Conservation (phyloP, 23 tunicate genomes). For the Clavelina lepadiformis region DNA sequence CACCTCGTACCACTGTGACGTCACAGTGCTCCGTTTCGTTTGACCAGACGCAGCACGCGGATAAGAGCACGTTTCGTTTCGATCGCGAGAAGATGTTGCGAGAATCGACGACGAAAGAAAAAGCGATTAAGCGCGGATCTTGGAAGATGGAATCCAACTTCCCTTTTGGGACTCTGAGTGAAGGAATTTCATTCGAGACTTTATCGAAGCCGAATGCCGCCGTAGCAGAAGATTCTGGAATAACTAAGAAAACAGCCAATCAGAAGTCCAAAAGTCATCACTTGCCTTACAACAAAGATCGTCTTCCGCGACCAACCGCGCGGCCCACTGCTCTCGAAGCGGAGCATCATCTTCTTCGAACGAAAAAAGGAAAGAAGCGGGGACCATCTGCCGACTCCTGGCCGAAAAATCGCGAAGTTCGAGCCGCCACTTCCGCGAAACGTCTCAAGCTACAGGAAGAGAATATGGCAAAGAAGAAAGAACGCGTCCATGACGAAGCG, state of each 20-base stretch:
- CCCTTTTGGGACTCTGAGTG: constrained; percentile 27
- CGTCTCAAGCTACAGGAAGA: constrained; percentile 7
- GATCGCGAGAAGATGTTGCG: constrained; percentile 5
- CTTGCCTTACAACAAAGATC: constrained; percentile 28
- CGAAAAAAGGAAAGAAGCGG: constrained; percentile 22
- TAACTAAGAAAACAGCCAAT: not conserved
- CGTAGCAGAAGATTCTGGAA: not conserved
- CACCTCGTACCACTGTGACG: not conserved
- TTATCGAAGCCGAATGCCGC: constrained; percentile 9
- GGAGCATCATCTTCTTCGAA: constrained; percentile 7
- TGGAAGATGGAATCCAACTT: not conserved
- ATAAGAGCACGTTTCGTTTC: constrained; percentile 14
- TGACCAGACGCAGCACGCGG: constrained; percentile 7
- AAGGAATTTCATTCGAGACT: constrained; percentile 37
- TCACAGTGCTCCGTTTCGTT: constrained; percentile 15
- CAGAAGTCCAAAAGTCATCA: no score
- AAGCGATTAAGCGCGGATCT: constrained; percentile 3
- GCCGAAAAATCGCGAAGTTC: no score
- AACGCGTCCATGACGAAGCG: not conserved
- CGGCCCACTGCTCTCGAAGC: constrained; percentile 57
- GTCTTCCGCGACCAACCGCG: constrained; percentile 52
- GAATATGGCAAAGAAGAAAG: not conserved
- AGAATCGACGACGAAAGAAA: not conserved
- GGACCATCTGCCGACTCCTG: constrained; percentile 4
- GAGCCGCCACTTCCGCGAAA: constrained; percentile 1